A percentile compares a stretch with the other conserved stretches of the same genome.
These are phyloP conservation scores for Motacilla alba DNA, from an alignment of 2,113 vertebrate species.

Conservation along the genomic window DNA sequence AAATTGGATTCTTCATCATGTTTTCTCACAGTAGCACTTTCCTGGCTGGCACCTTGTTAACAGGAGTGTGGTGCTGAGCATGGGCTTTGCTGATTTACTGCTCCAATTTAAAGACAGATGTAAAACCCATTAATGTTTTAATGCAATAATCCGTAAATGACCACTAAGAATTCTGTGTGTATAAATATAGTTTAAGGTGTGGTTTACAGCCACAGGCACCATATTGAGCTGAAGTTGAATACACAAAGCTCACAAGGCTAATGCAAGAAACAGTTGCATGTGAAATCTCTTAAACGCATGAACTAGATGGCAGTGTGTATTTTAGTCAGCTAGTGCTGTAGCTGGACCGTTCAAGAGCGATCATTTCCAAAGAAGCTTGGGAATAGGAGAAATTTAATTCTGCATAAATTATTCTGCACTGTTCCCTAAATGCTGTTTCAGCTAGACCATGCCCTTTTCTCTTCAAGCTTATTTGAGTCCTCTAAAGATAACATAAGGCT, in stretches of 20 bases:
- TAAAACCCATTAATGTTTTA: neutral
- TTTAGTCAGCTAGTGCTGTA: neutral
- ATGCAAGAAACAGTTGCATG: neutral
- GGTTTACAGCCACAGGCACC: neutral
- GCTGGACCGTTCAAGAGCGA: neutral
- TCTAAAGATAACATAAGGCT: neutral
- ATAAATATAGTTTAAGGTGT: neutral
- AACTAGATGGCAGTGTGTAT: neutral
- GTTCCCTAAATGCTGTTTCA: neutral
- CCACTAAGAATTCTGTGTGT: neutral
- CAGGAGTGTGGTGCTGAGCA: neutral
- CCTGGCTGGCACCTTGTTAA: neutral
- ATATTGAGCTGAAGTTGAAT: neutral
- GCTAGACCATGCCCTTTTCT: neutral
- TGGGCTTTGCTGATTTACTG: neutral
- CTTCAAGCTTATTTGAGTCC: neutral
- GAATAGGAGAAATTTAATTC: neutral
- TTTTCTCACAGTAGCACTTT: neutral
- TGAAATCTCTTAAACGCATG: neutral
- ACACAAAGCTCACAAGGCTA: neutral
- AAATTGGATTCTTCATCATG: neutral
- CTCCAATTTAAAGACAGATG: neutral
- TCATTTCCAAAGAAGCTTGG: neutral
- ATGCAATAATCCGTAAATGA: neutral
- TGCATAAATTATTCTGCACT: neutral